Conservation (phyloP, 2,797 vertebrate genomes). For the Megaceryle alcyon region DNA sequence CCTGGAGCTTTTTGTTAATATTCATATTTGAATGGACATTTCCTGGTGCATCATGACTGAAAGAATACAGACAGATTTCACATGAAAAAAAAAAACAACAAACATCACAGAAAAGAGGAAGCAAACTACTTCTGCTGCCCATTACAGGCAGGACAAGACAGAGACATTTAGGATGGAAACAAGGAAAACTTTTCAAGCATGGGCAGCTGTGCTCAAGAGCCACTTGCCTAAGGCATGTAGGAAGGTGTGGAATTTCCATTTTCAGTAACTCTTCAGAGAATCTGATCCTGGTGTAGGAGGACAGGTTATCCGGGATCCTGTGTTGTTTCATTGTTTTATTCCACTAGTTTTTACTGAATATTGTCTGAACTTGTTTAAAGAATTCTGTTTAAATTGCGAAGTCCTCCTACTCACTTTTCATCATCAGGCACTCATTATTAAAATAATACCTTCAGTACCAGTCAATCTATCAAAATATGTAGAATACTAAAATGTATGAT, state of each 20-base stretch:
- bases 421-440: neutral
- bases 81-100: neutral
- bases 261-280: neutral
- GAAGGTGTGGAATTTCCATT: neutral
- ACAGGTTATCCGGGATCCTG: neutral
- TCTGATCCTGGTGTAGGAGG: neutral
- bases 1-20: neutral
- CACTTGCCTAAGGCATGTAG: neutral
- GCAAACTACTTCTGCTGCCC: neutral
- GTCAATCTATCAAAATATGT: neutral
- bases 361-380: slow-evolving; percentile 14
- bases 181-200: neutral
- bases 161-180: neutral
- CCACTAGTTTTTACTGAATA: neutral
- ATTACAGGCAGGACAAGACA: neutral
- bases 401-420: slow-evolving; percentile 16
- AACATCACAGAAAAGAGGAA: neutral
- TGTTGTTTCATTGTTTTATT: neutral
- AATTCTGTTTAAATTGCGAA: neutral
- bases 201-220: neutral
- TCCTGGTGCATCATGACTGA: neutral
- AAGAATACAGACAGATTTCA: neutral
- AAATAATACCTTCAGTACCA: neutral
- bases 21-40: neutral
- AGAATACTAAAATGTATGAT: neutral